Evolutionary conservation across 2,113 vertebrate genomes (phyloP), one percentile per base, ranked within the genome.

Genomic region (Nettapus auritus): DNA sequence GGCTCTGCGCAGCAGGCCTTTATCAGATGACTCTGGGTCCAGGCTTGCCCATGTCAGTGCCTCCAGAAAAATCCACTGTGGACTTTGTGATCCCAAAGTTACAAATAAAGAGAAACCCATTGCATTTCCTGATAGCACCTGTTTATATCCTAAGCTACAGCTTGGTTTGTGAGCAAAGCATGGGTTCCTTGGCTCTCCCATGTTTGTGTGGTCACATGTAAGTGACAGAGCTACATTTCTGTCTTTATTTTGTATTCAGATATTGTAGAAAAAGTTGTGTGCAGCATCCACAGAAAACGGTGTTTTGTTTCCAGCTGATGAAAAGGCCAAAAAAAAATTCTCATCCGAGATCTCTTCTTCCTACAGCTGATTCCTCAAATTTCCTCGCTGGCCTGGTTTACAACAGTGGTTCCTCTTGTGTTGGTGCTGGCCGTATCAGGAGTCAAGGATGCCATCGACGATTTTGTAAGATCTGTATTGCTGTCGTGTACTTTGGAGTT

Each of bases 371-470:
- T 99, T 95, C 99, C 99, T 40, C 98, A 98, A 94, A 97, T 99
- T 88, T 99, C 99, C 56, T 99, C 99, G 0, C 98, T 99, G 68
- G 97, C 98, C 31, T 99, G 99, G 99, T 99, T 99, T 94, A 99
- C 99, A 81, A 99, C 99, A 0, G 99, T 99, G 50, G 96, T 99
- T 55, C 99, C 99, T 14, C 97, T 99, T 42, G 57, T 99, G 26
- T 88, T 99, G 95, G 99, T 99, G 93, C 95, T 99, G 74, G 75
- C 98, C 29, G 98, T 99, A 28, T 99, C 99, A 0, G 98, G 98
- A 14, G 98, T 98, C 55, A 99, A 99, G 96, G 99, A 99, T 80
- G 99, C 98, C 95, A 98, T 93, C 2, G 99, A 99, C 64, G 99
- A 99, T 89, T 92, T 98, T 67, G 99, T 99, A 96, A 99, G 98